Conservation (phyloP, 2,113 vertebrate species). For the Emydocephalus ijimae region DNA sequence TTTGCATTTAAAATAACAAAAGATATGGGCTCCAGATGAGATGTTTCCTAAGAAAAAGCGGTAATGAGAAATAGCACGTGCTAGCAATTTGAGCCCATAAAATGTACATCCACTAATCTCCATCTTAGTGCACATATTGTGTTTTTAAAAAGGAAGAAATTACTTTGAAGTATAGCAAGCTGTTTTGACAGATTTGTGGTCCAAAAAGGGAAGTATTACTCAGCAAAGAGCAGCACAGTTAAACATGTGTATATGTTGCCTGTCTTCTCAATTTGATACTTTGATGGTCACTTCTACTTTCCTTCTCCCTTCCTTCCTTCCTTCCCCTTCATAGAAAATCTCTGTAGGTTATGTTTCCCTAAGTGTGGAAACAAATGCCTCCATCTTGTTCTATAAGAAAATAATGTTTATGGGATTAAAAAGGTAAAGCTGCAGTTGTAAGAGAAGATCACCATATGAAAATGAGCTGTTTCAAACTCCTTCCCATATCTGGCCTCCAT, state of each 20-base stretch:
- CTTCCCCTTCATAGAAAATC: slow-evolving; percentile 33
- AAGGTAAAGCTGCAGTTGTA: not conserved
- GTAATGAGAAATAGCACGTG: slow-evolving; percentile 53
- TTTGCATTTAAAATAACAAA: slow-evolving; percentile 35
- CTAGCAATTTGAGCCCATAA: slow-evolving; percentile 51
- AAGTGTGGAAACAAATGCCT: slow-evolving; percentile 7
- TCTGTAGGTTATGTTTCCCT: not conserved
- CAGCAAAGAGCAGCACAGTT: slow-evolving; percentile 39
- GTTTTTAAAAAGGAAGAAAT: slow-evolving; percentile 45
- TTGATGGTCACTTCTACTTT: slow-evolving; percentile 15
- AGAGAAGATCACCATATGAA: not conserved
- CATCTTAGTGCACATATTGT: slow-evolving; percentile 41
- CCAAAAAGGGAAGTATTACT: slow-evolving; percentile 31
- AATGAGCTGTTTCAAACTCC: not conserved
- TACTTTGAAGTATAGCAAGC: slow-evolving; percentile 32
- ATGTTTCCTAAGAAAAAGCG: slow-evolving; percentile 41
- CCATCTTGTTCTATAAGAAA: slow-evolving; percentile 9
- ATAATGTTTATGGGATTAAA: not conserved
- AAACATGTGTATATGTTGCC: slow-evolving; percentile 11
- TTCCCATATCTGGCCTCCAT: not conserved
- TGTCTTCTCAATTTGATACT: slow-evolving; percentile 44
- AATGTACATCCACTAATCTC: slow-evolving; percentile 22
- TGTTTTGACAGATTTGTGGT: slow-evolving; percentile 42
- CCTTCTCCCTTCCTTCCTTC: not conserved
- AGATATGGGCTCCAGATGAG: slow-evolving; percentile 29